Evolutionary conservation across 2,113 vertebrate species (phyloP).

Genomic region (Lota lota): DNA sequence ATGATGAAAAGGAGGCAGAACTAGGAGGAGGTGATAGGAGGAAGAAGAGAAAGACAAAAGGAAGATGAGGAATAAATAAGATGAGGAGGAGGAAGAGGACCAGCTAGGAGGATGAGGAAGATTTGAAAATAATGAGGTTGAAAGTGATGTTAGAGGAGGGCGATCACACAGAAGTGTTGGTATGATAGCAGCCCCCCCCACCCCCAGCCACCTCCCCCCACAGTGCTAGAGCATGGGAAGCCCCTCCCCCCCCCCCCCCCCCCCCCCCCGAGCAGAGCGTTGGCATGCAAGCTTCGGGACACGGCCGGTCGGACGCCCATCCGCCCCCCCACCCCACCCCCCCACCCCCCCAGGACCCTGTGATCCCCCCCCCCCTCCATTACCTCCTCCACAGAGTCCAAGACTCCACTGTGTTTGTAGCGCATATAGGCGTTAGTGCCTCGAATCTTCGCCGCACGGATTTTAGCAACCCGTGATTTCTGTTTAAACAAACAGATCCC

Average conservation of each 20-base stretch:
- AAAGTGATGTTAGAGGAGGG: conserved; percentile 55
- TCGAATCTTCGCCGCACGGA: conserved; percentile 91
- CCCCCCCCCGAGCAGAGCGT: conserved; percentile 47
- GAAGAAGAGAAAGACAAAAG: too few species aligned
- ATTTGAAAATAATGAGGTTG: conserved; percentile 43
- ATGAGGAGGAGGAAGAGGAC: conserved; percentile 1
- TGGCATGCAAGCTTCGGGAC: conserved; percentile 63
- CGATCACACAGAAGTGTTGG: conserved; percentile 61
- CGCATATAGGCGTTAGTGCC: conserved; percentile 96
- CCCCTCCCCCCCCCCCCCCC: conserved; percentile 9
- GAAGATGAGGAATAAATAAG: conserved; percentile 13
- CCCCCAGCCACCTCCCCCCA: not conserved
- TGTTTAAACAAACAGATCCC: conserved; percentile 80
- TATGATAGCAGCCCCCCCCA: conserved; percentile 54
- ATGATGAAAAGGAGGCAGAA: too few species aligned
- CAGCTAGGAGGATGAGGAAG: too few species aligned
- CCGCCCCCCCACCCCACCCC: not conserved
- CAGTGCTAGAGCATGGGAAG: conserved; percentile 53
- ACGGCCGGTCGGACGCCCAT: conserved; percentile 52
- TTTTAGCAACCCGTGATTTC: conserved; percentile 96
- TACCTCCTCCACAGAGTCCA: conserved; percentile 89
- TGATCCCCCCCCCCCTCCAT: conserved; percentile 54
- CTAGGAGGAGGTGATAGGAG: too few species aligned
- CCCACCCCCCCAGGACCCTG: conserved; percentile 10
- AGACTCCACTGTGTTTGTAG: conserved; percentile 95